phyloP scores from a whole-genome alignment of 2,888 invertebrate genomes.

The Priocnemis perturbator region DNA sequence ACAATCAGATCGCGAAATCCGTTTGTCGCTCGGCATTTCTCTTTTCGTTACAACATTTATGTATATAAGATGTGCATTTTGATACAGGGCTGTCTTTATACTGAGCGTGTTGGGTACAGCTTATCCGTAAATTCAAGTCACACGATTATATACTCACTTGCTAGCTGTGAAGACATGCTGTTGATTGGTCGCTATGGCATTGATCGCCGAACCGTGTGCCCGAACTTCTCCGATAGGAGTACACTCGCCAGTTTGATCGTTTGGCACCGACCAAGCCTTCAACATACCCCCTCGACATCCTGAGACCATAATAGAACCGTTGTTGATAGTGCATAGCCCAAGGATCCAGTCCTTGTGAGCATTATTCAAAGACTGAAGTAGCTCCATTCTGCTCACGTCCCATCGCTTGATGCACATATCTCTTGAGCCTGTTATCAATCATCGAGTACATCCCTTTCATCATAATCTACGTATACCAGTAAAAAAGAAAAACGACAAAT shows the following conservation, averaged over 20 bases:
- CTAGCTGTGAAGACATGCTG: conserved; percentile 87
- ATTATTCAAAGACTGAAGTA: conserved; percentile 83
- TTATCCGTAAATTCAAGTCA: conserved; percentile 2
- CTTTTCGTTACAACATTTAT: neutral
- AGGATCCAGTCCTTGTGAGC: conserved; percentile 93
- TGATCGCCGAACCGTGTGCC: conserved; percentile 82
- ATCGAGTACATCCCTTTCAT: neutral
- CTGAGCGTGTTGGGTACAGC: neutral
- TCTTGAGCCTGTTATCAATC: conserved; percentile 78
- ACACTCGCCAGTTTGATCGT: conserved; percentile 80
- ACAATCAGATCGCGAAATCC: neutral
- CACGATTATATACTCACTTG: conserved; percentile 79
- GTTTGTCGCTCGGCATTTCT: conserved; percentile 11
- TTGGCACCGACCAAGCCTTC: conserved; percentile 82
- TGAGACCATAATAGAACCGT: conserved; percentile 80
- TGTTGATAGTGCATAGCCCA: conserved; percentile 80
- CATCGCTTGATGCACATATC: conserved; percentile 92
- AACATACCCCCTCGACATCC: conserved; percentile 87
- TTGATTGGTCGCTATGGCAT: conserved; percentile 81
- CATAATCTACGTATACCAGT: neutral
- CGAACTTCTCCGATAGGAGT: conserved; percentile 81
- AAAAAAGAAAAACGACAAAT: neutral
- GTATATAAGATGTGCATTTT: neutral
- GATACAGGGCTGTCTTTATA: neutral
- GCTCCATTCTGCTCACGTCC: conserved; percentile 80